Evolutionary conservation across 2,797 vertebrate species (phyloP), one percentile per base, ranked within the genome.

Genomic region (Cynodonichthys magdalenae): DNA sequence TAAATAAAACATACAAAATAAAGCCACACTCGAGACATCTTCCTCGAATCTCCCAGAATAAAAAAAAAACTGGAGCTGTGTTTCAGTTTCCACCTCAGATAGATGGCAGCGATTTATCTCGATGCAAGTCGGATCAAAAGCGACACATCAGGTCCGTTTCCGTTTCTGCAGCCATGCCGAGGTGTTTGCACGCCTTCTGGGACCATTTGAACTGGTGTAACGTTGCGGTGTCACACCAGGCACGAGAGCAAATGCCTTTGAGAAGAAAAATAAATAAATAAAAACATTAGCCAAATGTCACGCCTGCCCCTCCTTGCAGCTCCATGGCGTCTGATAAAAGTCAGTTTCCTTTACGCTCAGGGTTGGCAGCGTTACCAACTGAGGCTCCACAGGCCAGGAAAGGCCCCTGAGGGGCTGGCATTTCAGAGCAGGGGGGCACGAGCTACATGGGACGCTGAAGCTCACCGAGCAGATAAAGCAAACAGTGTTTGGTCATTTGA

Each of bases 331-430:
- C 80, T 79, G 69, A 70, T 86, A 83, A 87, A 89, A 85, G 82
- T 86, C 85, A 79, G 8, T 78, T 82, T 73, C 82, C 89, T 89
- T 88, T 78, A 86, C 88, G 85, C 82, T 77, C 46, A 14, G 76
- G 65, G 79, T 81, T 85, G 83, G 73, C 82, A 71, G 75, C 64
- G 74, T 79, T 82, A 77, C 86, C 81, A 78, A 82, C 84, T 71
- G 88, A 86, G 87, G 71, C 87, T 58, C 89, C 75, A 49, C 83
- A 42, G 84, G 88, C 79, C 86, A 84, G 89, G 89, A 89, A 84
- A 80, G 72, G 80, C 73, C 79, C 87, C 87, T 70, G 9, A 82
- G 79, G 79, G 73, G 61, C 67, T 91, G 90, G 84, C 91, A 91
- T 91, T 91, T 90, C 79, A 82, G 75, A 69, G 55, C 45, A 42